Evolutionary conservation across 2,797 vertebrate genomes (phyloP), one percentile per base, ranked within the genome.

Genomic region (Pempheris klunzingeri): DNA sequence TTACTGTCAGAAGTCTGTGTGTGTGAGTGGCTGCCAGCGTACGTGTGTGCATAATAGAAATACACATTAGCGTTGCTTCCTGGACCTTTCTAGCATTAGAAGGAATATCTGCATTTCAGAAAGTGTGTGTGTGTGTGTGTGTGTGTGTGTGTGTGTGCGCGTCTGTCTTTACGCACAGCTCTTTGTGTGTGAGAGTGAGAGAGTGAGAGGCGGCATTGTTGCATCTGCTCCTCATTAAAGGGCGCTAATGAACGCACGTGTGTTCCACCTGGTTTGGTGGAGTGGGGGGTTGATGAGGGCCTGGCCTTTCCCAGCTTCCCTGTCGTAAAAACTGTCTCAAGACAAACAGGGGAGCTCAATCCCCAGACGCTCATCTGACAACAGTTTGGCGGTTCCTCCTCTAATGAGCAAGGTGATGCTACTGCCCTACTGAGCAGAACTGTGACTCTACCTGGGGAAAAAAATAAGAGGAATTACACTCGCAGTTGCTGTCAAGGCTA

Each of bases 181-280:
- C 74, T 82, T 44, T 83, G 79, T 77, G 74, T 83, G 77, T 77
- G 73, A 84, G 64, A 67, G 64, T 1, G 20, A 67, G 78, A 59
- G 78, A 76, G 84, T 66, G 76, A 81, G 78, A 81, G 79, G 84
- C 58, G 4, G 90, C 81, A 87, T 91, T 93, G 92, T 90, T 95
- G 93, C 95, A 96, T 95, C 94, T 96, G 95, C 94, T 95, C 93
- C 92, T 96, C 93, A 94, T 96, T 92, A 95, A 92, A 91, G 90
- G 90, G 94, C 90, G 94, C 94, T 95, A 96, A 96, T 95, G 94
- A 95, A 95, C 81, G 87, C 92, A 94, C 73, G 87, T 94, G 93
- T 90, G 92, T 90, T 93, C 90, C 94, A 94, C 93, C 93, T 94
- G 90, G 92, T 90, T 89, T 75, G 78, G 85, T 62, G 81, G 84